Conservation (phyloP, 1,140 invertebrate genomes). For the Campoletis sonorensis region DNA sequence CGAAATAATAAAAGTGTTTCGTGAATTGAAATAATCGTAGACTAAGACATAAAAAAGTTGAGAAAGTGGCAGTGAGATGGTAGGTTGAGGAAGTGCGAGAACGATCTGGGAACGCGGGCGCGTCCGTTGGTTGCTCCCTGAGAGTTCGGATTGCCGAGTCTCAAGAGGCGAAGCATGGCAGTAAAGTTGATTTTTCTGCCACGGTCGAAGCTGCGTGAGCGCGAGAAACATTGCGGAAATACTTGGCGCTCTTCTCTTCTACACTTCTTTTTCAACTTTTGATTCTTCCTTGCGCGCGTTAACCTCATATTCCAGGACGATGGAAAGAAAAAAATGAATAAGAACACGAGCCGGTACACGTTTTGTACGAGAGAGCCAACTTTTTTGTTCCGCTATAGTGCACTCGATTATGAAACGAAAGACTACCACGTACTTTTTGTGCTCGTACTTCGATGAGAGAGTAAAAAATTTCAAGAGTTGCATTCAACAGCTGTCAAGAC, state of each 20-base stretch:
- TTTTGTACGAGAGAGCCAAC: conserved; percentile 4
- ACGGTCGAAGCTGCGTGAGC: conserved; percentile 20
- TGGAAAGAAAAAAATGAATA: conserved; percentile 6
- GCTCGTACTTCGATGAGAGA: too few relatives aligned
- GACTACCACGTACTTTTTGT: background rate
- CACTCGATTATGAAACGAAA: background rate
- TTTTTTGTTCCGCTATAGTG: background rate
- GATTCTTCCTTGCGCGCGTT: conserved; percentile 6
- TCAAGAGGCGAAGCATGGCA: conserved; percentile 8
- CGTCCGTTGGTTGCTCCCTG: background rate
- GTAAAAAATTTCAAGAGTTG: too few relatives aligned
- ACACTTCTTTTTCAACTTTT: conserved; percentile 3
- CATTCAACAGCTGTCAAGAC: too few relatives aligned
- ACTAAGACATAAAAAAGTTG: background rate
- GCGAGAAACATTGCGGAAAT: conserved; percentile 36
- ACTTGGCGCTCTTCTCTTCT: conserved; percentile 13
- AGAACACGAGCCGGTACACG: background rate
- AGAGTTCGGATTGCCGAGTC: conserved; percentile 21
- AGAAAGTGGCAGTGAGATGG: conserved; percentile 7
- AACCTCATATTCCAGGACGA: conserved; percentile 13
- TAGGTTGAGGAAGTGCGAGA: conserved; percentile 33
- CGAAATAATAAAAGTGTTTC: background rate
- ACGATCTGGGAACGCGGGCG: conserved; percentile 34
- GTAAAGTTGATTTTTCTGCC: conserved; percentile 35
- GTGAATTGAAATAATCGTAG: background rate